Percentiles rank a stretch among this genome's conserved stretches.
phyloP scores from a whole-genome alignment of 2,888 invertebrate genomes.

The Oxycera nigricornis region DNA sequence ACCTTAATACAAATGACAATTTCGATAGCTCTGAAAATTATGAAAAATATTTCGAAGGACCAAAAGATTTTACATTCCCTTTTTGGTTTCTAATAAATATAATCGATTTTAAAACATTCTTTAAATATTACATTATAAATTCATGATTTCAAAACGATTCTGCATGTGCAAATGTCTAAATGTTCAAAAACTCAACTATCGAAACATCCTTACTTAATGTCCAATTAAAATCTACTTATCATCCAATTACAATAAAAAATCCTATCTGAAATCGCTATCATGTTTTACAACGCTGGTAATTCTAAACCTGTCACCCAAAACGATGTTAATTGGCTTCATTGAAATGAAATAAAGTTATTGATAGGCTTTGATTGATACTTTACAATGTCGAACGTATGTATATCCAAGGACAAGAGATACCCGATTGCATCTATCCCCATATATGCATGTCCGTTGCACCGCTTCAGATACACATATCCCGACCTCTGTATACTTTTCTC shows the following conservation, averaged over 20 bases:
- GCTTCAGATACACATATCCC: background rate
- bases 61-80: too few relatives aligned
- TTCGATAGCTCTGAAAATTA: too few relatives aligned
- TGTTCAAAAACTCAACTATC: too few relatives aligned
- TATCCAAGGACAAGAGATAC: constrained; percentile 18
- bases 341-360: constrained; percentile 43
- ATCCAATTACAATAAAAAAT: background rate
- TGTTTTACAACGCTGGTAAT: constrained; percentile 5
- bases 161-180: too few relatives aligned
- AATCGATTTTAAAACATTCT: too few relatives aligned
- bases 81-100: too few relatives aligned
- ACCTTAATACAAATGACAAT: too few relatives aligned
- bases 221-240: background rate
- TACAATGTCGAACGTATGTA: constrained; percentile 21
- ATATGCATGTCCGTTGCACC: background rate
- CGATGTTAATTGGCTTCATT: constrained; percentile 44
- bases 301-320: constrained; percentile 39
- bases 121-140: too few relatives aligned
- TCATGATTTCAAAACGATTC: too few relatives aligned
- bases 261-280: constrained; percentile 3
- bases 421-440: background rate
- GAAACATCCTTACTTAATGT: too few relatives aligned
- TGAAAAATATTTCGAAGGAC: too few relatives aligned
- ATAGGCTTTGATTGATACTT: constrained; percentile 46
- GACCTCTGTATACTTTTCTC: background rate